Conservation (phyloP, 2,113 vertebrate species). For the Mola mola region DNA sequence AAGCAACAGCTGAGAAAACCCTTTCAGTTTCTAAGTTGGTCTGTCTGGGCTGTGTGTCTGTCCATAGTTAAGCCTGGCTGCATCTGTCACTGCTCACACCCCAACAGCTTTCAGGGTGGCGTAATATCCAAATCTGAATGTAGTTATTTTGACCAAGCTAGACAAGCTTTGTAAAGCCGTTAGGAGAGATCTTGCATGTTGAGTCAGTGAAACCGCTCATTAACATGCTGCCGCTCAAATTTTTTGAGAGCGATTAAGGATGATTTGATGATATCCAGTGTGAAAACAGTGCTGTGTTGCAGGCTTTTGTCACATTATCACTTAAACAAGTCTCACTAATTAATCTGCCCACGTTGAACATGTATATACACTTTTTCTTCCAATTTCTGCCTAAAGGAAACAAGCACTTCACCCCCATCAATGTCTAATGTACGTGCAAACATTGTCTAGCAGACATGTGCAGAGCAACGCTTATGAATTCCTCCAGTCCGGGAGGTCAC, state of each 20-base stretch:
- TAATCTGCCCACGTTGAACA: background rate
- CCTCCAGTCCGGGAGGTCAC: slow-evolving; percentile 27
- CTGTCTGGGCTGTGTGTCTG: slow-evolving; percentile 49
- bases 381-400: slow-evolving; percentile 23
- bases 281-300: background rate
- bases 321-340: slow-evolving; percentile 7
- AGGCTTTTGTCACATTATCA: slow-evolving; percentile 3
- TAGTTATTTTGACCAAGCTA: slow-evolving; percentile 34
- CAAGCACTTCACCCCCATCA: slow-evolving; percentile 35
- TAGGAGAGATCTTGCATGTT: background rate
- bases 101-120: slow-evolving; percentile 26
- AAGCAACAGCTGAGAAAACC: slow-evolving; percentile 69
- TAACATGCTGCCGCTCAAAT: background rate
- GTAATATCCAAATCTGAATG: slow-evolving; percentile 49
- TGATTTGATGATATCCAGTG: background rate
- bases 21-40: slow-evolving; percentile 60
- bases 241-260: background rate
- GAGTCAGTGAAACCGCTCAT: slow-evolving; percentile 1
- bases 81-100: slow-evolving; percentile 63
- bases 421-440: slow-evolving; percentile 29
- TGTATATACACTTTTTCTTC: background rate
- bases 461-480: slow-evolving; percentile 34
- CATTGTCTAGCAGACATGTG: slow-evolving; percentile 4
- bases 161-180: slow-evolving; percentile 21
- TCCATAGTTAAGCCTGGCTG: slow-evolving; percentile 44